phyloP scores from a whole-genome alignment of 92 coral and sea anemone genomes.

The Porites lobata region DNA sequence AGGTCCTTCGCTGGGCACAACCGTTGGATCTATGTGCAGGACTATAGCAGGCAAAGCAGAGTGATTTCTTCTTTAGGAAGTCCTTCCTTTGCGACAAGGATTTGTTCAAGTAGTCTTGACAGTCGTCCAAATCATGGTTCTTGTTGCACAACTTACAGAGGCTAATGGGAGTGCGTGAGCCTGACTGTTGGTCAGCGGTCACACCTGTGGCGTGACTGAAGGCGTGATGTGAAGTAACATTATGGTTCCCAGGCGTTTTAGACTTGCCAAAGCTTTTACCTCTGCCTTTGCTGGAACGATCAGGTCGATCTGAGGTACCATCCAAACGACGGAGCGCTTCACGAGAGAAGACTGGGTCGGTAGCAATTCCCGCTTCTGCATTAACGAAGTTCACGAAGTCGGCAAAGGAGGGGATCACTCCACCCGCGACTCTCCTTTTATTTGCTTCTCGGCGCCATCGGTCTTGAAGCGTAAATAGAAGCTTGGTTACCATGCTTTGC shows the following conservation, averaged over 20 bases:
- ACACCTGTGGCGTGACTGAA: not conserved
- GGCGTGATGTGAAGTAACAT: not conserved
- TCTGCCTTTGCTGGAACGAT: conserved; percentile 20
- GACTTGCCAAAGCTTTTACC: conserved; percentile 21
- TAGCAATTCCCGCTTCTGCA: conserved; percentile 61
- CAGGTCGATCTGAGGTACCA: conserved; percentile 1
- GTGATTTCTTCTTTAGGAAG: conserved; percentile 32
- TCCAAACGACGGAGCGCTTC: conserved; percentile 54
- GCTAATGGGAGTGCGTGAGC: not conserved
- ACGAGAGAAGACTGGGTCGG: conserved; percentile 66
- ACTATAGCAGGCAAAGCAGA: conserved; percentile 46
- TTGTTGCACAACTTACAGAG: conserved; percentile 26
- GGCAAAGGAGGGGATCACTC: conserved; percentile 38
- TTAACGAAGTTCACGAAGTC: conserved; percentile 47
- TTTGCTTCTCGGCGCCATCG: conserved; percentile 60
- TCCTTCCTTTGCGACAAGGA: conserved; percentile 28
- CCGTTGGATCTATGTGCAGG: conserved; percentile 54
- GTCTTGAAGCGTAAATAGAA: conserved; percentile 59
- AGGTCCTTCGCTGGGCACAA: conserved; percentile 22
- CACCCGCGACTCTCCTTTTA: not conserved
- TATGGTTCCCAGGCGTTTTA: not conserved
- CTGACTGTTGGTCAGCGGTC: not conserved
- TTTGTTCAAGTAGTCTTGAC: conserved; percentile 22
- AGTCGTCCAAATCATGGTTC: conserved; percentile 46
- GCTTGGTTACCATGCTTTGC: conserved; percentile 58